Percentiles rank a stretch among this genome's conserved stretches.
Evolutionary conservation across 2,797 vertebrate species (phyloP).

Genomic region (Picus viridis): DNA sequence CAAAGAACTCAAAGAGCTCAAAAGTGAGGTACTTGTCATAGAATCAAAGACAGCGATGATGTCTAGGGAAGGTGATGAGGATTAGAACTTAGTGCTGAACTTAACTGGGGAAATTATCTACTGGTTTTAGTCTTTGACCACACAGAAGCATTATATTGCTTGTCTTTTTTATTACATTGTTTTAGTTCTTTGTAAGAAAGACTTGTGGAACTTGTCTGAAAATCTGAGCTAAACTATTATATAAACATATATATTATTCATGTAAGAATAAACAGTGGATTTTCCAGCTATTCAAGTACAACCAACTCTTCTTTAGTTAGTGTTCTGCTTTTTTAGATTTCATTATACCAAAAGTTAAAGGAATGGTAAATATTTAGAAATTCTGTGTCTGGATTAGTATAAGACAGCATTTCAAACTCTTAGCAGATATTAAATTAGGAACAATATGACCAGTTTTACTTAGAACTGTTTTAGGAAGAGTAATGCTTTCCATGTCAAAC

Average conservation of each 20-base stretch:
- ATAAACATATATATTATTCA: not conserved
- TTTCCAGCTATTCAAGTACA: not conserved
- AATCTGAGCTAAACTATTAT: not conserved
- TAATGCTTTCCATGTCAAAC: not conserved
- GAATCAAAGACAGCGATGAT: not conserved
- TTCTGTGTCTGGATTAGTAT: not conserved
- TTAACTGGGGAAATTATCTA: not conserved
- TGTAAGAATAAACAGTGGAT: not conserved
- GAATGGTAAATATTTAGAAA: not conserved
- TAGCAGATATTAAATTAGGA: not conserved
- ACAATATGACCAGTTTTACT: not conserved
- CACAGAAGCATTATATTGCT: accelerated
- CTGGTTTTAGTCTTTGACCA: not conserved
- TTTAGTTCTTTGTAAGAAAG: not conserved
- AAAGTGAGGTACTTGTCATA: not conserved
- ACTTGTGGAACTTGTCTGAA: not conserved
- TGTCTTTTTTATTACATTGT: too few relatives aligned
- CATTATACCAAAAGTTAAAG: not conserved
- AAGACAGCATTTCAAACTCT: not conserved
- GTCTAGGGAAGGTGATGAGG: not conserved
- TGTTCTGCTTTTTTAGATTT: not conserved
- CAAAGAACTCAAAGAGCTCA: not conserved
- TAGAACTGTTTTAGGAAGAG: not conserved
- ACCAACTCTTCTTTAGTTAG: not conserved
- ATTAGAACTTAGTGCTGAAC: not conserved